phyloP scores from a whole-genome alignment of 2,797 vertebrate genomes.

The Moxostoma hubbsi region DNA sequence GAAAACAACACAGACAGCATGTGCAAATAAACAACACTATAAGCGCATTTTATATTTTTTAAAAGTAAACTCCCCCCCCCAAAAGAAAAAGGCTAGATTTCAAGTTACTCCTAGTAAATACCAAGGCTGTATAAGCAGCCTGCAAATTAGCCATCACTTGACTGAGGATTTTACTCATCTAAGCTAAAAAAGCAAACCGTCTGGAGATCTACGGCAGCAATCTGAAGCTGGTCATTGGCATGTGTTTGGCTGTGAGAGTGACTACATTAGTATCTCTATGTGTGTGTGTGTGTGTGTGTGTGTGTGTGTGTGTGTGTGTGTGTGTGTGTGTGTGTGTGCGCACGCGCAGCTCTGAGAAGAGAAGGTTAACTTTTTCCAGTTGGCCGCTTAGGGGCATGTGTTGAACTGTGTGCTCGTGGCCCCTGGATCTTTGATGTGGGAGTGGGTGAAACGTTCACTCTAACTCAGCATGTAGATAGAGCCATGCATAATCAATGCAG shows the following conservation, averaged over 20 bases:
- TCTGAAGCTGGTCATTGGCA: slow-evolving; percentile 12
- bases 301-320: neutral
- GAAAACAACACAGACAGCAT: too few species aligned
- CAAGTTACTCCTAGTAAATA: neutral
- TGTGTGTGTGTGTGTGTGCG: neutral
- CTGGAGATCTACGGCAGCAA: slow-evolving; percentile 2
- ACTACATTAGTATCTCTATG: slow-evolving; percentile 36
- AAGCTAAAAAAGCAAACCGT: slow-evolving; percentile 43
- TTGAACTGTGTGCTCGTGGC: slow-evolving; percentile 31
- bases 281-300: neutral
- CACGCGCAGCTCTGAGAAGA: slow-evolving; percentile 13
- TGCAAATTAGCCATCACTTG: slow-evolving; percentile 6
- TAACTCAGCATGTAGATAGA: slow-evolving; percentile 47
- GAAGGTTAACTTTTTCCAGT: slow-evolving; percentile 62
- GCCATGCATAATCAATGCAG: slow-evolving; percentile 35
- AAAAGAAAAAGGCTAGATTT: neutral
- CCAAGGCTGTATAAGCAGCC: neutral
- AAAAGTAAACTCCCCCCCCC: too few species aligned
- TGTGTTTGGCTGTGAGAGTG: slow-evolving; percentile 20
- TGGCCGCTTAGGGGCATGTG: slow-evolving; percentile 16
- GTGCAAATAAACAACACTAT: too few species aligned
- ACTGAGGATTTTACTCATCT: slow-evolving; percentile 24
- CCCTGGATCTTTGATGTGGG: slow-evolving; percentile 52
- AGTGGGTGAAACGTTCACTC: slow-evolving; percentile 33
- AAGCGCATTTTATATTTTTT: too few species aligned